These are phyloP conservation scores for Drosophila leonis DNA, from an alignment of 2,888 invertebrate genomes.

Conservation along the genomic window DNA sequence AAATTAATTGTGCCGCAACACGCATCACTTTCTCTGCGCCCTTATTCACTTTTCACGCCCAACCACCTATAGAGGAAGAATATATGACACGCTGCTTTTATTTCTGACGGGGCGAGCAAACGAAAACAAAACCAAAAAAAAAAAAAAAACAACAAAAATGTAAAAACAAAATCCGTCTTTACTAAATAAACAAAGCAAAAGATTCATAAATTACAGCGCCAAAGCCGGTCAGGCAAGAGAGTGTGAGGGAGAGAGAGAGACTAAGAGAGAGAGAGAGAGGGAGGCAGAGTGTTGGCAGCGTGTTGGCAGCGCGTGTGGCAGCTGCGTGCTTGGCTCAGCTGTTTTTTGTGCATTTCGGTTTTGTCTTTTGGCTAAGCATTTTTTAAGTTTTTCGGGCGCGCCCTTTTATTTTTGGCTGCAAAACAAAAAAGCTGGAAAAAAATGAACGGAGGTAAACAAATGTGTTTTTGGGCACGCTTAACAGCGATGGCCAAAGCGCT, in stretches of 20 bases:
- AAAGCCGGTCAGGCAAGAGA: slow-evolving; percentile 43
- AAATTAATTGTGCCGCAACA: slow-evolving; percentile 63
- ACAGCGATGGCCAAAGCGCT: slow-evolving; percentile 30
- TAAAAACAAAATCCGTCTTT: slow-evolving; percentile 21
- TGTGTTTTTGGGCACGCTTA: slow-evolving; percentile 32
- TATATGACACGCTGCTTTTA: slow-evolving; percentile 35
- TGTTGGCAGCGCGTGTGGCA: slow-evolving; percentile 1
- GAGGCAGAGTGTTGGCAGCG: not conserved
- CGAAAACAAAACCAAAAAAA: not conserved
- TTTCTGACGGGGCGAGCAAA: slow-evolving; percentile 34
- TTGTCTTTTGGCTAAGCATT: slow-evolving; percentile 38
- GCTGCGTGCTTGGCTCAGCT: slow-evolving; percentile 34
- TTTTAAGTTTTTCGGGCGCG: slow-evolving; percentile 60
- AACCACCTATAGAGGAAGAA: not conserved
- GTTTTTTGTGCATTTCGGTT: slow-evolving; percentile 33
- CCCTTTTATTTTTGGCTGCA: slow-evolving; percentile 61
- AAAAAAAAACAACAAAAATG: not conserved
- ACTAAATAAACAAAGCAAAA: slow-evolving; percentile 55
- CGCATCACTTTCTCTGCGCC: slow-evolving; percentile 53
- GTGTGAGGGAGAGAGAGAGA: not conserved
- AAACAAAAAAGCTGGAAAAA: not conserved
- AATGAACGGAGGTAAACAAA: slow-evolving; percentile 66
- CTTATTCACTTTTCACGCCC: slow-evolving; percentile 16
- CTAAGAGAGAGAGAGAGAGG: not conserved
- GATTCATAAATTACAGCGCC: slow-evolving; percentile 58